Evolutionary conservation across 2,888 invertebrate species (phyloP).

Genomic region (Xestoiulus laeticollis): DNA sequence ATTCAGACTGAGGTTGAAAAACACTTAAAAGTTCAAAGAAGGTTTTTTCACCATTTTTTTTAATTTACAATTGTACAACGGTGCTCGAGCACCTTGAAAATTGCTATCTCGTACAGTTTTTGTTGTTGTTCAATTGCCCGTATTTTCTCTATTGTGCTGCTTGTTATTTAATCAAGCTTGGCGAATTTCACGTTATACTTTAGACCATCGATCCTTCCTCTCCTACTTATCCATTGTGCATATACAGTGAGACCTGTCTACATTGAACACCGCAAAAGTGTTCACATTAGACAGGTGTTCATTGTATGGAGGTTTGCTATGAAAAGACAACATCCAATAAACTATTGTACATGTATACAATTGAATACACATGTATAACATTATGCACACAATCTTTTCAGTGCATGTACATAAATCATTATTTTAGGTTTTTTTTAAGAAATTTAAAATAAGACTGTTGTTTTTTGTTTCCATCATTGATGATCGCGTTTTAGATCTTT

Average conservation of each 20-base stretch:
- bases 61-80: background rate
- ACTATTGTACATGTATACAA: too few relatives aligned
- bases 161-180: slow-evolving; percentile 16
- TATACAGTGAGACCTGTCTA: background rate
- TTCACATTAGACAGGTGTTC: background rate
- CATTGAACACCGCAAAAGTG: background rate
- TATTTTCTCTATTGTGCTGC: background rate
- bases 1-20: background rate
- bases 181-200: background rate
- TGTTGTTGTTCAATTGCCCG: background rate
- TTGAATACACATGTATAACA: too few relatives aligned
- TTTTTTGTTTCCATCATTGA: too few relatives aligned
- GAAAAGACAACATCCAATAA: too few relatives aligned
- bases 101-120: background rate
- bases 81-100: background rate
- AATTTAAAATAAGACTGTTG: too few relatives aligned
- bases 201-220: background rate
- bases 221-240: background rate
- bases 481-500: too few relatives aligned
- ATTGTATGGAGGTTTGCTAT: too few relatives aligned
- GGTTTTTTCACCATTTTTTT: background rate
- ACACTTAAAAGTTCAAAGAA: background rate
- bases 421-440: too few relatives aligned
- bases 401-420: too few relatives aligned
- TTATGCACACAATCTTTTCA: too few relatives aligned